Base-by-base conservation (phyloP, 2,888 invertebrate species). In the Sceliomorpha sp. region DNA sequence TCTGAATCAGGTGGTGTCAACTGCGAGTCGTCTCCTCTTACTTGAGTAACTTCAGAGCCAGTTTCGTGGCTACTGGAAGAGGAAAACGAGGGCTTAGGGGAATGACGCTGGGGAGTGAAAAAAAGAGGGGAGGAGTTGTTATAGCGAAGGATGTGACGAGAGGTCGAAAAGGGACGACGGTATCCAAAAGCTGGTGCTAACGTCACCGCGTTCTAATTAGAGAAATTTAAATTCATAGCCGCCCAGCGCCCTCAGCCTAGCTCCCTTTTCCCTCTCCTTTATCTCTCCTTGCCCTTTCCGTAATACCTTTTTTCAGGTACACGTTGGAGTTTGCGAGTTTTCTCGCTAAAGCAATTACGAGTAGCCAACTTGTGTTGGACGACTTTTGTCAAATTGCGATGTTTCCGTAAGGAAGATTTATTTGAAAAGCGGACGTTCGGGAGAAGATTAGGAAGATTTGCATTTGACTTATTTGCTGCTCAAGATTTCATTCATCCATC, bases 1-100 rank as follows among this genome's bases (percentile, higher is more conserved):
- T 87, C 86, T 83, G 86, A 87, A 86, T 86, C 87, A 84, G 87
- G 80, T 83, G 86, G 85, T 84, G 86, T 87, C 85, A 84, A 83
- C 85, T 81, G 76, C 73, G 77, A 50, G 73, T 75, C 80, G 76
- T 75, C 77, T 76, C 73, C 73, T 77, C 77, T 82, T 83, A 78
- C 83, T 83, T 82, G 76, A 82, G 80, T 80, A 81, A 79, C 81
- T 78, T 76, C 63, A 44, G 67, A 64, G 73, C 59, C 68, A 79
- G 74, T 82, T 81, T 78, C 74, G 78, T 68, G 76, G 80, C 73
- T 67, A 69, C 72, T 60, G 58, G 59, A 63, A 73, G 70, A 70
- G 75, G 75, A 69, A 67, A 70, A 71, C 66, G 71, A 63, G 76
- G 72, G 75, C 68, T 73, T 72, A 60, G 62, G 51, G 56, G 58